These are phyloP conservation scores for Parotia lawesii DNA, from an alignment of 2,113 vertebrate species.

Conservation along the genomic window DNA sequence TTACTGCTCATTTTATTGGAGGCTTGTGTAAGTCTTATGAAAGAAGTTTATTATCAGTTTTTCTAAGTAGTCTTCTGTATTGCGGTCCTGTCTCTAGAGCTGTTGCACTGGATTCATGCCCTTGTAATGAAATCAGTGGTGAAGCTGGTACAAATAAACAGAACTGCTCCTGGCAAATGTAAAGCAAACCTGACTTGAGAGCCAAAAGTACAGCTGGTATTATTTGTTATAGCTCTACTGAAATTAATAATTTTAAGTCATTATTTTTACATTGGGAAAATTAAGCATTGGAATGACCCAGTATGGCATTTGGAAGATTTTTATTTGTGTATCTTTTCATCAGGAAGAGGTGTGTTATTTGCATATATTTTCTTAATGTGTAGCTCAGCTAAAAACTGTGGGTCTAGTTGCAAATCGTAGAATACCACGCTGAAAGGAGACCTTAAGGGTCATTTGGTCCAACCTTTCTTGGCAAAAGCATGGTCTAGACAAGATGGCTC, in stretches of 20 bases:
- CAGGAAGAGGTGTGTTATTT: neutral
- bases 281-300: neutral
- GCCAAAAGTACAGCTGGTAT: constrained; percentile 1
- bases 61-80: neutral
- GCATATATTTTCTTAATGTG: neutral
- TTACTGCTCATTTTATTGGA: neutral
- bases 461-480: neutral
- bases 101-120: neutral
- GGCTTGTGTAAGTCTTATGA: neutral
- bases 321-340: neutral
- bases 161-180: neutral
- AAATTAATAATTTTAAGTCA: neutral
- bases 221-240: neutral
- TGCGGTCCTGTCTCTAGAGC: neutral
- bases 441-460: neutral
- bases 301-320: neutral
- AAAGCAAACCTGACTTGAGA: neutral
- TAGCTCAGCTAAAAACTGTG: neutral
- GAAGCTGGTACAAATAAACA: neutral
- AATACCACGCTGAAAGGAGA: neutral
- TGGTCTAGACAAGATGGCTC: neutral
- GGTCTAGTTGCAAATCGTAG: neutral
- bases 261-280: constrained; percentile 1
- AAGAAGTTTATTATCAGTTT: constrained; percentile 26
- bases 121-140: neutral